Evolutionary conservation across 2,797 vertebrate species (phyloP), one percentile per base, ranked within the genome.

Genomic region (Macrochelys suwanniensis): DNA sequence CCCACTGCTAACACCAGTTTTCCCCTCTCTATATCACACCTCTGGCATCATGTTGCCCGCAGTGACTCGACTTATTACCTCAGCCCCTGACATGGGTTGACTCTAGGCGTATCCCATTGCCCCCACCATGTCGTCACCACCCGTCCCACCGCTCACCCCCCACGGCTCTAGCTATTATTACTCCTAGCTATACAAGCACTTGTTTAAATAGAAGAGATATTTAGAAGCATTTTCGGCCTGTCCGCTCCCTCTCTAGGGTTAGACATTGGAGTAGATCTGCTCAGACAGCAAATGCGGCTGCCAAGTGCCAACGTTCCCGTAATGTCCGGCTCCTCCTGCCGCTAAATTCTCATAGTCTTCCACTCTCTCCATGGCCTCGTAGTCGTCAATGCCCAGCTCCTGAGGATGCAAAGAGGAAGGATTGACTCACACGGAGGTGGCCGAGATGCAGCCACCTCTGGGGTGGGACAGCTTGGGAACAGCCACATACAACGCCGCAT

Each of bases 261-360:
- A 93, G 79, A 93, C 49, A 1, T 90, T 93, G 74, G 88, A 93
- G 47, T 93, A 90, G 57, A 93, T 79, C 53, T 93, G 92, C 28
- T 93, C 84, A 4, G 51, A 78, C 80, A 84, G 87, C 11, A 76
- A 74, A 11, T 80, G 5, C 16, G 88, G 28, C 47, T 93, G 88
- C 87, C 88, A 89, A 47, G 80, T 78, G 45, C 88, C 37, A 80
- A 71, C 28, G 74, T 87, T 83, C 59, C 91, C 91, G 5, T 56
- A 93, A 85, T 13, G 71, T 54, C 78, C 82, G 10, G 68, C n/a
- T 42, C 31, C 83, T 23, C 57, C 82, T 25, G 80, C 28, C 51
- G 68, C 9, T 17, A 93, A 3, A 33, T 83, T 93, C 80, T 90
- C 84, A 83, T 83, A 93, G 50, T 93, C 84, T 51, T 86, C 92